Percentiles rank a stretch among this genome's conserved stretches.
Evolutionary conservation across 1,140 invertebrate genomes (phyloP).

Genomic region (Drosophila pallidifrons): DNA sequence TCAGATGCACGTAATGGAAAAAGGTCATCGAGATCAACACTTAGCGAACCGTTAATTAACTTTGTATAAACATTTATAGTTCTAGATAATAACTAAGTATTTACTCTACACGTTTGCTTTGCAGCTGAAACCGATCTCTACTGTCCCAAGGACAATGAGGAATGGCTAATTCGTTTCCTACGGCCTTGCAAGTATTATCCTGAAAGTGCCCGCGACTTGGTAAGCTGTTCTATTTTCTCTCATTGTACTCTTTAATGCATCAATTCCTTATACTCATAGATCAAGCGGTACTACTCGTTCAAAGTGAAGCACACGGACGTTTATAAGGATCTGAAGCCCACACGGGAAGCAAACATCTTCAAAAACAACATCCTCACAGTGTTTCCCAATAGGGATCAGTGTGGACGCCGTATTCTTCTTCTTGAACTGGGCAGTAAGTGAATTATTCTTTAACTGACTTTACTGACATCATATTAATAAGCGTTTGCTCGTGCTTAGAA

Average conservation of each 20-base stretch:
- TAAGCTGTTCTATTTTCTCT: constrained; percentile 83
- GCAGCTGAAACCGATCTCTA: constrained; percentile 89
- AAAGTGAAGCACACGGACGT: constrained; percentile 91
- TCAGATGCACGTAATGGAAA: background rate
- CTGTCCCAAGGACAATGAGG: constrained; percentile 89
- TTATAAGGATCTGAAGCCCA: constrained; percentile 90
- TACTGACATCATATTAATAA: constrained; percentile 1
- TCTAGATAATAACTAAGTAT: background rate
- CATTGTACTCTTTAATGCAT: background rate
- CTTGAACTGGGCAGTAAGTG: constrained; percentile 92
- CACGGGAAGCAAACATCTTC: constrained; percentile 91
- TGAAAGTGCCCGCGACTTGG: constrained; percentile 90
- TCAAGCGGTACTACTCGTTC: constrained; percentile 92
- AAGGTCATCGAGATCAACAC: constrained; percentile 8
- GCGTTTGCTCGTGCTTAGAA: constrained; percentile 86
- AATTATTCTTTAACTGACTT: background rate
- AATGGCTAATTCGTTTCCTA: constrained; percentile 91
- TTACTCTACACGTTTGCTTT: constrained; percentile 65
- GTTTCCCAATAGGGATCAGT: constrained; percentile 90
- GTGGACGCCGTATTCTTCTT: constrained; percentile 90
- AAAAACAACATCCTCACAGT: constrained; percentile 91
- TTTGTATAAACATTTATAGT: background rate
- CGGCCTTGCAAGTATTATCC: constrained; percentile 93
- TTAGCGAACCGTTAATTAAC: background rate
- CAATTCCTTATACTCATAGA: constrained; percentile 84